These are phyloP conservation scores for Catocala sponsa DNA, from an alignment of 2,888 invertebrate genomes.

Conservation along the genomic window DNA sequence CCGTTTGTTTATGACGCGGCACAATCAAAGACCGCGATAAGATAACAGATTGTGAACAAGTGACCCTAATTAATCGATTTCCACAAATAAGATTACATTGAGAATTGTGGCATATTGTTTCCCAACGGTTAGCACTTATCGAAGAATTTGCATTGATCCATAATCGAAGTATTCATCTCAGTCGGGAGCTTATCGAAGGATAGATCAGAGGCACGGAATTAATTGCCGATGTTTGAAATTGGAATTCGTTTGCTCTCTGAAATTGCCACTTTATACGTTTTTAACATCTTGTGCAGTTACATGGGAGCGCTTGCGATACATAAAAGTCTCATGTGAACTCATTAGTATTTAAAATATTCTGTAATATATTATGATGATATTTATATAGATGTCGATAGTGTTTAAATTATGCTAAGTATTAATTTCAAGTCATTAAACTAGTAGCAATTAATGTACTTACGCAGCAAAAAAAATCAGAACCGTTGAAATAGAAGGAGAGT, in stretches of 20 bases:
- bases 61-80: slow-evolving; percentile 52
- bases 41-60: slow-evolving; percentile 44
- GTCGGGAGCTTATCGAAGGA: slow-evolving; percentile 32
- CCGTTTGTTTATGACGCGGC: slow-evolving; percentile 62
- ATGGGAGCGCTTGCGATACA: background rate
- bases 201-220: slow-evolving; percentile 19
- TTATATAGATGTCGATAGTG: too few relatives aligned
- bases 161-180: slow-evolving; percentile 32
- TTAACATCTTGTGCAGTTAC: background rate
- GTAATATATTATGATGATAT: too few relatives aligned
- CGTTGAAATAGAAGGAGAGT: too few relatives aligned
- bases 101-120: slow-evolving; percentile 49
- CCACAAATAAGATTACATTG: slow-evolving; percentile 44
- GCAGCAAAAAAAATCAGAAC: too few relatives aligned
- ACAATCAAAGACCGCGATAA: slow-evolving; percentile 55
- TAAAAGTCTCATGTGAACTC: too few relatives aligned
- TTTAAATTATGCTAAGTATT: too few relatives aligned
- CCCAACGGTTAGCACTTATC: slow-evolving; percentile 40
- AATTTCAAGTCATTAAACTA: too few relatives aligned
- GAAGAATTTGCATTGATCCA: slow-evolving; percentile 47
- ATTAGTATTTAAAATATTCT: too few relatives aligned
- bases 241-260: slow-evolving; percentile 8
- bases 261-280: slow-evolving; percentile 4
- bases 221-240: slow-evolving; percentile 11
- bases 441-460: too few relatives aligned